Base-by-base conservation (phyloP, 2,797 vertebrate species). In the Bufotes viridis region DNA sequence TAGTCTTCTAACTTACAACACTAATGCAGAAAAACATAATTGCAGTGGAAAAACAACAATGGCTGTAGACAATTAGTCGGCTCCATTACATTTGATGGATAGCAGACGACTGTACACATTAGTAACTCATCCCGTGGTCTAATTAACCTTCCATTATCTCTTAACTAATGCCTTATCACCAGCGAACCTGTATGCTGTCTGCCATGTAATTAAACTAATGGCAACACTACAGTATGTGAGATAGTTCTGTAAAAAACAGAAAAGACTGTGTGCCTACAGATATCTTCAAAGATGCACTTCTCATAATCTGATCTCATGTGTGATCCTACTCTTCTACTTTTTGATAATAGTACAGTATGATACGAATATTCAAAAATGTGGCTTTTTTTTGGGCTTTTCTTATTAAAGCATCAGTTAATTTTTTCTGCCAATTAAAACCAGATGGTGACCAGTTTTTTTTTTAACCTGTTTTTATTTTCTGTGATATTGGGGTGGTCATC, bases 131-230 rank as follows among this genome's bases (percentile, higher is more conserved):
- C 80, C 17, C 22, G 78, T 81, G 84, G 69, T 67, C n/a, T 89
- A 69, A 86, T 82, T 86, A 82, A 78, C 29, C 34, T 60, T 78
- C 83, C 79, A 86, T 89, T 82, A 89, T 82, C 79, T 34, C 26
- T 51, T 22, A 22, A 22, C 72, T 24, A 15, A 75, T 22, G 70
- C 69, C 42, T 86, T 74, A 85, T 82, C 58, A 34, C 55, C 60
- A 82, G 22, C 63, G 42, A 67, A 60, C 69, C 8, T 82, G 57
- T 60, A 29, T 75, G 87, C 81, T 88, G 84, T 81, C 51, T 75
- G 22, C 20, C 78, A 13, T 63, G 20, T 86, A 81, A 86, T 81
- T 85, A 63, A 69, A 20, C 24, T 89, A 67, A 63, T 85, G 70
- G 22, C 42, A 81, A 58, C 34, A 20, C 75, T 18, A 58, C 34